Evolutionary conservation across 2,113 vertebrate genomes (phyloP).

Genomic region (Corynorhinus townsendii): DNA sequence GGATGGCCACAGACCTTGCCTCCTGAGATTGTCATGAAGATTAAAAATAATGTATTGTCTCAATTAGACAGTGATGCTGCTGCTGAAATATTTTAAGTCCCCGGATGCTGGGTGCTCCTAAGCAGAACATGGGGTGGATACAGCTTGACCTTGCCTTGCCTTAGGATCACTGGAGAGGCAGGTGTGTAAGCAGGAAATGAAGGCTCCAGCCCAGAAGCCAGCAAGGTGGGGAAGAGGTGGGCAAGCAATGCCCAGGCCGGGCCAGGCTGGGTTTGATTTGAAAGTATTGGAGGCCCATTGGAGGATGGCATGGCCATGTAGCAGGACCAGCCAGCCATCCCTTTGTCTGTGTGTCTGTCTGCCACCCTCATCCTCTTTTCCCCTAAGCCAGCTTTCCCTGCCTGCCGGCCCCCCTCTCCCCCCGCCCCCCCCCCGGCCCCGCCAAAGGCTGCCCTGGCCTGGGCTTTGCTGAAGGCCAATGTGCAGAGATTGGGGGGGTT

Average conservation of each 20-base stretch:
- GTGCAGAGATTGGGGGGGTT: background rate
- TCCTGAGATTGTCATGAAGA: background rate
- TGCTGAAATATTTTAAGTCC: background rate
- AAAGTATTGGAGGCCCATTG: no score
- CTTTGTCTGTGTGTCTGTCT: background rate
- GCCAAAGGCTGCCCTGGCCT: background rate
- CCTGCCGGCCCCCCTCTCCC: no score
- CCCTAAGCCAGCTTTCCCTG: background rate
- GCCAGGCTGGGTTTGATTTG: background rate
- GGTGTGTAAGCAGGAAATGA: background rate
- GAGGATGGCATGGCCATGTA: background rate
- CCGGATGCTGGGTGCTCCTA: background rate
- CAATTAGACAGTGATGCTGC: background rate
- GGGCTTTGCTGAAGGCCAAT: background rate
- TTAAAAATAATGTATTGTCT: background rate
- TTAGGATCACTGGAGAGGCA: background rate
- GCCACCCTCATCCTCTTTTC: background rate
- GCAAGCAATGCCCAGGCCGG: background rate
- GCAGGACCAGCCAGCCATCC: background rate
- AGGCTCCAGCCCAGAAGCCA: background rate
- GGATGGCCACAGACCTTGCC: background rate
- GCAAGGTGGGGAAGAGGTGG: background rate
- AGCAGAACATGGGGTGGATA: background rate
- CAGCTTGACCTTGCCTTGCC: background rate
- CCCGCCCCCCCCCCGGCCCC: no score